Base-by-base conservation (phyloP, 2,113 vertebrate species). In the Silurus meridionalis region DNA sequence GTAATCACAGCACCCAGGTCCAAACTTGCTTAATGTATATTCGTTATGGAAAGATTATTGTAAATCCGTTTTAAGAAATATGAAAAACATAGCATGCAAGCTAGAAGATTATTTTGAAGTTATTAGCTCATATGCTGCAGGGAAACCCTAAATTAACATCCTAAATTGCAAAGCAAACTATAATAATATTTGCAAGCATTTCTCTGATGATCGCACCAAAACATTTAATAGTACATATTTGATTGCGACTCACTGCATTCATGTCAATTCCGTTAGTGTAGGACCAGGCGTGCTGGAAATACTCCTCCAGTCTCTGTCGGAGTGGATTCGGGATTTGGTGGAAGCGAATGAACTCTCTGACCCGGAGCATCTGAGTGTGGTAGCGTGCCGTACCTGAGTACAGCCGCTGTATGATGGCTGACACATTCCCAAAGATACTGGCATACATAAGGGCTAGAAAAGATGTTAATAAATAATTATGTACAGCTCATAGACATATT, bases 351-450 rank as follows among this genome's bases (percentile, higher is more conserved):
- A 96, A 96, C 90, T 96, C 95, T 2, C 96, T 90, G 17, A 97
- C 96, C 0, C 96, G 89, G 74, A 97, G 93, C 96, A 97, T 97
- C 94, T 97, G 96, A 0, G 96, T 96, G 95, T 97, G 96, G 93
- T 97, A 97, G 52, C 96, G 95, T 2, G 96, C 96, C 0, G 96
- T 97, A 53, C 97, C 97, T 0, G 96, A 97, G 92, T 97, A 97
- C 19, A 97, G 91, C 7, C 96, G 93, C 94, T 97, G 97, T 94
- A 97, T 97, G 91, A 97, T 97, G 87, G 96, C 97, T 0, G 97
- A 97, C 23, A 97, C 96, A 5, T 97, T 97, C 71, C 97, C 96
- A 23, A 97, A 97, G 92, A 97, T 97, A 57, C 97, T 97, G 94
- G 96, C 96, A 0, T 97, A 97, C 96, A 97, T 97, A 85, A 97